phyloP scores from a whole-genome alignment of 2,797 vertebrate species.

The Acipenser transmontanus region DNA sequence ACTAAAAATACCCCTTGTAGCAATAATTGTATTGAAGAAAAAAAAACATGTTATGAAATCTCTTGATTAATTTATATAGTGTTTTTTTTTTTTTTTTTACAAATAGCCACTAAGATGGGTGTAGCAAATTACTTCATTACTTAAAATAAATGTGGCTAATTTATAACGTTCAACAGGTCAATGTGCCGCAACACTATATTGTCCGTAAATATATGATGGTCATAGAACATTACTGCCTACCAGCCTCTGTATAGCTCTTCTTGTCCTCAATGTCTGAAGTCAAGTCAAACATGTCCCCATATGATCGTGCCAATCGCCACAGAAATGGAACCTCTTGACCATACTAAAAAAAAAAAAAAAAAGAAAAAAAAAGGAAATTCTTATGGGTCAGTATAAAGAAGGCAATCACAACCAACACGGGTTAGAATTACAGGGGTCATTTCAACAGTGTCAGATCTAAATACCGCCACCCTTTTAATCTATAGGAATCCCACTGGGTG shows the following conservation, averaged over 20 bases:
- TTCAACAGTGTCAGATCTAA: too few species aligned
- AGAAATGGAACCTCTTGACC: constrained; percentile 68
- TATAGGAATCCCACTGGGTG: too few species aligned
- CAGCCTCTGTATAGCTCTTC: constrained; percentile 69
- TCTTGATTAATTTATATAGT: constrained; percentile 1
- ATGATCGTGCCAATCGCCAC: constrained; percentile 81
- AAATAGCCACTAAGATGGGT: background rate
- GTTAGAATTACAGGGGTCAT: too few species aligned
- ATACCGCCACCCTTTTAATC: too few species aligned
- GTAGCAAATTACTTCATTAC: background rate
- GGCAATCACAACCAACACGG: too few species aligned
- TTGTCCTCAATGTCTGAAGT: constrained; percentile 71
- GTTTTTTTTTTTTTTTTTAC: constrained; percentile 6
- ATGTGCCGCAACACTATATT: background rate
- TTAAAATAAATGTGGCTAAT: background rate
- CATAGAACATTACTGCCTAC: constrained; percentile 50
- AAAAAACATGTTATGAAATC: background rate
- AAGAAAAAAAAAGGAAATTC: background rate
- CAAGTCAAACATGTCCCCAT: constrained; percentile 80
- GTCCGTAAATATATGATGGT: background rate
- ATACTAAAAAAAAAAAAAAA: constrained; percentile 57
- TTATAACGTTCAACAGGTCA: background rate
- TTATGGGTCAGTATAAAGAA: too few species aligned
- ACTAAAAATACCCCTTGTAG: too few species aligned
- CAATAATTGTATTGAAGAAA: background rate